phyloP scores from a whole-genome alignment of 2,113 vertebrate genomes.

The Grammomys dolichurus region DNA sequence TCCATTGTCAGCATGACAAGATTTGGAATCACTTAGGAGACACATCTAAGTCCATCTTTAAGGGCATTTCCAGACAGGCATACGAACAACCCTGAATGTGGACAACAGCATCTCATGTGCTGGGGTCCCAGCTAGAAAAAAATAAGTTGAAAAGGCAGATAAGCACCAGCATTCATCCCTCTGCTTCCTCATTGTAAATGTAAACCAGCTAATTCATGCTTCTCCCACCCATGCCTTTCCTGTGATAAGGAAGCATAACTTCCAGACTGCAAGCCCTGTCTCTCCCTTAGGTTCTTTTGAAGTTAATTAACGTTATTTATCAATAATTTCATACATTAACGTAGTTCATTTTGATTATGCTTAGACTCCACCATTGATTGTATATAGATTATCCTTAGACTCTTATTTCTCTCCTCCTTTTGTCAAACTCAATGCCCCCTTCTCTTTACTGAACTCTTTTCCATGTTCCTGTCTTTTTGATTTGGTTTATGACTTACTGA shows the following conservation, averaged over 20 bases:
- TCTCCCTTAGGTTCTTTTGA: background rate
- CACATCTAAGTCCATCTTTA: background rate
- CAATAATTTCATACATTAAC: background rate
- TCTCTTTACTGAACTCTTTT: background rate
- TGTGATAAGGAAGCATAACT: too few species aligned
- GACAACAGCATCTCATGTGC: background rate
- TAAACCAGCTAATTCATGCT: too few species aligned
- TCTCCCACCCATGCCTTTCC: background rate
- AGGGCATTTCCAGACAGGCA: background rate
- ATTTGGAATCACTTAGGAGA: background rate
- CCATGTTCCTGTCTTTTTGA: background rate
- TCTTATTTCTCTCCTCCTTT: background rate
- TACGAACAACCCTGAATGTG: background rate
- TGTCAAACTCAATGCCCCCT: background rate
- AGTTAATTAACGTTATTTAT: background rate
- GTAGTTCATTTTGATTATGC: background rate
- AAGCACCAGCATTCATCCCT: background rate
- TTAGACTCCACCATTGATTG: background rate
- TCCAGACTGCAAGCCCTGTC: background rate
- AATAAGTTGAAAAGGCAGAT: too few species aligned
- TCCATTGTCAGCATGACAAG: background rate
- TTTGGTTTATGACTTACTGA: background rate
- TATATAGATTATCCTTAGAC: background rate
- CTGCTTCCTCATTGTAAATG: background rate
- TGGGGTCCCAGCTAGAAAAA: too few species aligned